Percentiles rank a stretch among this genome's conserved stretches.
These are phyloP conservation scores for Amphiprion clarkii DNA, from an alignment of 2,797 vertebrate species.

Conservation along the genomic window DNA sequence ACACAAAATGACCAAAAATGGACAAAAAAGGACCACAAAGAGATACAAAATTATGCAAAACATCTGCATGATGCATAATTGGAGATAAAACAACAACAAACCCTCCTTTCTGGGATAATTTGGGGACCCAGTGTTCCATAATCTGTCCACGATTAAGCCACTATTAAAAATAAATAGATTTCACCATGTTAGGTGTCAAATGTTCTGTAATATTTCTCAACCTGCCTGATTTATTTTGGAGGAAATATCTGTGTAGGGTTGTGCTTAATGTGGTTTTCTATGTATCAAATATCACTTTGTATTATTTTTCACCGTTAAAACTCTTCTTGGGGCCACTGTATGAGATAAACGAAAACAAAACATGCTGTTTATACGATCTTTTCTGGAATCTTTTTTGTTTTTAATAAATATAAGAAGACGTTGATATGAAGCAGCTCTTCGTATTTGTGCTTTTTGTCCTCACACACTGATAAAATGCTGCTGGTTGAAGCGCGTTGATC, in stretches of 20 bases:
- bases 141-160: background rate
- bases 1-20: too few relatives aligned
- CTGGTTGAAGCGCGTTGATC: background rate
- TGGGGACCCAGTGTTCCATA: too few relatives aligned
- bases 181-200: background rate
- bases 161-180: background rate
- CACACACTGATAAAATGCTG: background rate
- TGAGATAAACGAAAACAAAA: slow-evolving; percentile 5
- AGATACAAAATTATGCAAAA: too few relatives aligned
- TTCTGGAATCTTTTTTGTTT: slow-evolving; percentile 50
- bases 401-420: slow-evolving; percentile 53
- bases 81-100: too few relatives aligned
- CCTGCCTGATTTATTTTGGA: slow-evolving; percentile 3
- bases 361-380: slow-evolving; percentile 45
- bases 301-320: background rate
- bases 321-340: background rate
- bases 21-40: too few relatives aligned
- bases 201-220: background rate
- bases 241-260: too few relatives aligned
- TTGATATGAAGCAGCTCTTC: slow-evolving; percentile 6
- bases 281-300: background rate
- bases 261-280: slow-evolving; percentile 1
- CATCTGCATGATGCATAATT: too few relatives aligned
- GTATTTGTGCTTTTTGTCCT: background rate
- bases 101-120: too few relatives aligned